Evolutionary conservation across 2,113 vertebrate genomes (phyloP).

Genomic region (Cricetomys ansorgei): DNA sequence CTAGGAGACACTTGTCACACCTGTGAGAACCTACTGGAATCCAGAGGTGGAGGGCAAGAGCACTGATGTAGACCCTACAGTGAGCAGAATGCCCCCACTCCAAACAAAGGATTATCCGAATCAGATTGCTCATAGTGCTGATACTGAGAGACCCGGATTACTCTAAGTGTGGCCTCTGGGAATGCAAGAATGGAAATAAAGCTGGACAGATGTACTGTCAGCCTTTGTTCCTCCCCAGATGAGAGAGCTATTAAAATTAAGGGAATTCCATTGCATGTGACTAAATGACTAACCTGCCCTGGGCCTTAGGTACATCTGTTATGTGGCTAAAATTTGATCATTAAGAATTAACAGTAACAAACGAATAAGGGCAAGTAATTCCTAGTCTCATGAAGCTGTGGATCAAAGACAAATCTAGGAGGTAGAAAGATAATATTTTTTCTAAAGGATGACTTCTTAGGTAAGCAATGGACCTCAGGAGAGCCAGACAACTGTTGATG

Average conservation of each 20-base stretch:
- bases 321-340: background rate
- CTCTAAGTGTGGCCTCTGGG: background rate
- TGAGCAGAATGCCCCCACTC: background rate
- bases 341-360: slow-evolving; percentile 16
- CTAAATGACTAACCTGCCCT: background rate
- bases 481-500: background rate
- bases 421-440: slow-evolving; percentile 1
- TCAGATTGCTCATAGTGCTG: background rate
- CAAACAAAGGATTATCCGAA: background rate
- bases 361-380: slow-evolving; percentile 7
- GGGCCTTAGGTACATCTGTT: background rate
- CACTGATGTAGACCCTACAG: background rate
- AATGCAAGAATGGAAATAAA: background rate
- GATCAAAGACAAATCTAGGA: background rate
- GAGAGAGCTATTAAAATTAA: slow-evolving; percentile 25
- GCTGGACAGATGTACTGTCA: background rate
- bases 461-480: background rate
- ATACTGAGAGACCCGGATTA: background rate
- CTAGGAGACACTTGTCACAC: background rate
- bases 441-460: background rate
- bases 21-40: background rate
- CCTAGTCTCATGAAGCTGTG: background rate
- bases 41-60: background rate
- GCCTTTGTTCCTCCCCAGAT: background rate
- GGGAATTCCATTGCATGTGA: background rate